Base-by-base conservation (phyloP, 2,888 invertebrate genomes). In the Andrena minutula region DNA sequence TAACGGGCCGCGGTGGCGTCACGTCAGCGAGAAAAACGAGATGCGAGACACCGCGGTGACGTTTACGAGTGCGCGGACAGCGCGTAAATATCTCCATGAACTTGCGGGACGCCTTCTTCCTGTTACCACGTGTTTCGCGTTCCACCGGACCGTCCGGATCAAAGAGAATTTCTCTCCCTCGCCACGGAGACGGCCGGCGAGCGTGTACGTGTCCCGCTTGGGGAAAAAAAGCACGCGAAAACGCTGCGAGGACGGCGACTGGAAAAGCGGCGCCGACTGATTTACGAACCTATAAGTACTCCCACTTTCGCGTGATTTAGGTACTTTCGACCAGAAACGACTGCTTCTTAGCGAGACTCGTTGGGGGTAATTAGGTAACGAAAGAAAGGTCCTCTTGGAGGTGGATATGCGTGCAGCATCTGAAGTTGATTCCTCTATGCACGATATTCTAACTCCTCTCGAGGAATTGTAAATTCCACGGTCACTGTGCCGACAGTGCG, bases 51-150 rank as follows among this genome's bases (percentile, higher is more conserved):
- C 71, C 79, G 75, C 73, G 88, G 83, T 85, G 90, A 90, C 90
- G 85, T 90, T 90, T 90, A 90, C 90, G 91, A 90, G 90, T 90
- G 76, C 90, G 88, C 87, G 89, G 87, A 89, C 90, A 90, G 90
- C 88, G 86, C 90, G 88, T 90, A 89, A 90, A 90, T 90, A 90
- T 90, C 87, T 87, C 86, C 90, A 84, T 89, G 90, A 89, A 90
- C 88, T 88, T 80, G 85, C 84, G 89, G 83, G 87, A 82, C 85
- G 81, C 87, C 84, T 86, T 85, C 87, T 88, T 88, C 80, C 88
- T 82, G 87, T 87, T 76, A 60, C 81, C 78, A 61, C 81, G 78
- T 82, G 79, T 79, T 81, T 83, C 85, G 69, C 83, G 74, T 74
- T 88, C 82, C 79, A 60, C 56, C 30, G 60, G 61, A 49, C 47